Base-by-base conservation (phyloP, 64 coral and sea anemone species). In the Stichodactyla helianthus region DNA sequence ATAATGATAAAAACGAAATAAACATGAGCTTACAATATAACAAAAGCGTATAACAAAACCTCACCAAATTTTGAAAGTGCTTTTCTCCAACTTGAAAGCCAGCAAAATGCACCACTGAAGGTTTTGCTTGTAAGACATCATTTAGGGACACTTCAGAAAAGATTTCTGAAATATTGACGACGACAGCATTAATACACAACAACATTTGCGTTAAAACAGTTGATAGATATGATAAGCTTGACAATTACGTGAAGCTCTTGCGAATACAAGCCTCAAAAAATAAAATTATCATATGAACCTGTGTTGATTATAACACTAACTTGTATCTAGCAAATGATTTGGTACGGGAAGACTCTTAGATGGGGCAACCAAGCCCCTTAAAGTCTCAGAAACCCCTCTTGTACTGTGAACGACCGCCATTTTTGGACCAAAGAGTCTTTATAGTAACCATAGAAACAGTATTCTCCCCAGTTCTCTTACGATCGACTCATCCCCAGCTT, bases 261-360 rank as follows among this genome's bases (percentile, higher is more conserved):
- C 5, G 27, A 25, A 83, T 82, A 82, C 5, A 51, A 23, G 18
- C 28, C 13, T 11, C 12, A 71, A 25, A 71, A 3, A 65, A 14
- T 11, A 14, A 60, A 1, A 18, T 35, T 35, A 54, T 68, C 26
- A 53, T 8, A 18, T 54, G 0, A 16, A 25, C 14, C 18, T 6
- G 4, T 52, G 14, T 82, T 50, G 10, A 31, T 12, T 51, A 54
- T 79, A 54, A 14, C 10, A 88, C 84, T 85, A 81, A 96, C 94
- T 96, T 96, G 94, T 96, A 77, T 96, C 94, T 59, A 93, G 86
- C 17, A 96, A 89, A 87, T 96, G 94, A 87, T 96, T 93, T 63
- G 94, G 94, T 8, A 96, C 94, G 53, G 88, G 56, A 84, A 86
- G 86, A 59, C 76, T 86, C 10, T 93, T 90, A 0, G 88, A 80